Evolutionary conservation across 2,113 vertebrate species (phyloP).

Genomic region (Anas platyrhynchos): DNA sequence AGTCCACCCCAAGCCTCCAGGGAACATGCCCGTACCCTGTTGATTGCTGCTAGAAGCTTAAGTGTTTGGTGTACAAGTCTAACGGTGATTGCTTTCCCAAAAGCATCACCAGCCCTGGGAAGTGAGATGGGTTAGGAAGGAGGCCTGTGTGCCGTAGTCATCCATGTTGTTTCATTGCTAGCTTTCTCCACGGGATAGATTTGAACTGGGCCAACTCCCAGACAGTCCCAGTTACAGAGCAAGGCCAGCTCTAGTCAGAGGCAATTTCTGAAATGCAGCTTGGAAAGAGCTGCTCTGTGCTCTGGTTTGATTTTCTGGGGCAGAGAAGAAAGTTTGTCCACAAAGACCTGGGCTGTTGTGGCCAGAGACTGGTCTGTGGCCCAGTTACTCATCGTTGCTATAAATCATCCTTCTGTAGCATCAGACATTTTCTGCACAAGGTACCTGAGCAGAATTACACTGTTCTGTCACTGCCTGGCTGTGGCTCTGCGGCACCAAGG

Average conservation of each 20-base stretch:
- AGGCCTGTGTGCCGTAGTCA: fast-evolving
- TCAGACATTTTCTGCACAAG: neutral
- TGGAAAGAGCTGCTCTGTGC: neutral
- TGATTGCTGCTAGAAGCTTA: neutral
- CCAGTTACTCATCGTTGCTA: fast-evolving
- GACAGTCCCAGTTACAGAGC: neutral
- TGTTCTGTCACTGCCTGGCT: neutral
- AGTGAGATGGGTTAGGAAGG: neutral
- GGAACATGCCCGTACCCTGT: fast-evolving
- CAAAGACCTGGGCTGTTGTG: neutral
- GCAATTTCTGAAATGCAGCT: too few relatives aligned
- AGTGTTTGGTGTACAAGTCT: neutral
- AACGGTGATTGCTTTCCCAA: neutral
- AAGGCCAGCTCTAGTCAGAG: neutral
- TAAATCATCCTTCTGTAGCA: neutral
- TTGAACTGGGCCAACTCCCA: neutral
- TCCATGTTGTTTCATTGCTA: fast-evolving
- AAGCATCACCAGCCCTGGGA: neutral
- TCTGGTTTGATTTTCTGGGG: neutral
- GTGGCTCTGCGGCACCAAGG: neutral
- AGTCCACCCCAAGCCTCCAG: fast-evolving
- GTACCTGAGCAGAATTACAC: neutral
- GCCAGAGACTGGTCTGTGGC: neutral
- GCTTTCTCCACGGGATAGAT: neutral
- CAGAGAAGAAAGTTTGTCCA: neutral